Evolutionary conservation across 53 echinoderm and acorn worm genomes (phyloP), one percentile per base, ranked within the genome.

Genomic region (Patiria pectinifera): DNA sequence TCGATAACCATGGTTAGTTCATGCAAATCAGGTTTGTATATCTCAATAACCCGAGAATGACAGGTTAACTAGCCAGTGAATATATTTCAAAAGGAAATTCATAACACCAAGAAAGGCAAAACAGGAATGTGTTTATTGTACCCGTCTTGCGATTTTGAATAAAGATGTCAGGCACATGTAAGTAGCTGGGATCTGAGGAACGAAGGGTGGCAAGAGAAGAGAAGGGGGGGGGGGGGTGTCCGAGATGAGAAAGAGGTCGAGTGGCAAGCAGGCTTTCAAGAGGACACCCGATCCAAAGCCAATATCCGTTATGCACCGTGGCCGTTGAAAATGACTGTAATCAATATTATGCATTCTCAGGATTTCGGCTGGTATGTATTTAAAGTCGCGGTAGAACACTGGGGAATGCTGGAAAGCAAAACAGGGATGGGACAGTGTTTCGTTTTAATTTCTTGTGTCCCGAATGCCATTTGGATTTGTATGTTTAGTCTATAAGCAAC

Each of bases 261-360:
- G 90, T 69, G 90, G 46, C 49, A 69, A 47, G 11, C 70, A 35
- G 48, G 66, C 46, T 48, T 45, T 45, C 15, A 46, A 81, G 69
- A 90, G 90, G 90, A 90, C 66, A 90, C 81, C 62, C 46, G 90
- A 90, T 79, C 66, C 69, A 59, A 90, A 80, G 23, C 90, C 90
- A 90, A 90, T 90, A 90, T 90, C 90, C 90, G 90, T 90, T 81
- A 90, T 90, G 81, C 80, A 90, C 23, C 21, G 47, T 63, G 24
- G 69, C 69, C 43, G 19, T 43, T n/a, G 90, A 90, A 88, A 81
- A 80, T 81, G 81, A 81, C 80, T 82, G 80, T 80, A 90, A 90
- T 90, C 80, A 90, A 90, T 90, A 90, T 90, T 90, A 6, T 21
- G 53, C n/a, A 90, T 44, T 58, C 16, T 4, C 80, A 44, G 24